Conservation (phyloP, 1,140 invertebrate species). For the Aporrectodea caliginosa region DNA sequence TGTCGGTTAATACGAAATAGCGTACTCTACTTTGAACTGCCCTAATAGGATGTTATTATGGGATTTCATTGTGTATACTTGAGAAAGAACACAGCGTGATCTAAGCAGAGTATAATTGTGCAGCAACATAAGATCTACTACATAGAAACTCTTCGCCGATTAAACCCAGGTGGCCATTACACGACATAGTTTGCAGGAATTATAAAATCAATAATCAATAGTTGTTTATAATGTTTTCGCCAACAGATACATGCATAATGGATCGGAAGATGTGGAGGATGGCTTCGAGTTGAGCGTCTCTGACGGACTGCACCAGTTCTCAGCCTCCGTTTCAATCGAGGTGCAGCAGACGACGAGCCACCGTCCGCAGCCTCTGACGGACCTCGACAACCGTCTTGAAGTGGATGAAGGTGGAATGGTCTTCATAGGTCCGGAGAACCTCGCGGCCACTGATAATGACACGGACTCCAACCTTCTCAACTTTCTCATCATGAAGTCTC, state of each 20-base stretch:
- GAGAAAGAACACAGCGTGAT: no score
- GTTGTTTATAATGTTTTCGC: no score
- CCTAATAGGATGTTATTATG: no score
- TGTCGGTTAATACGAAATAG: no score
- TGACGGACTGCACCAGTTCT: slow-evolving; percentile 53
- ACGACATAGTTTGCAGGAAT: no score
- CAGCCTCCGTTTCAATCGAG: slow-evolving; percentile 48
- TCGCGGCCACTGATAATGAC: slow-evolving; percentile 54
- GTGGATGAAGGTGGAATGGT: slow-evolving; percentile 50
- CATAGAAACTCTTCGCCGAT: no score
- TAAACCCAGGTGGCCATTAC: no score
- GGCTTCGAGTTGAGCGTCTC: slow-evolving; percentile 51
- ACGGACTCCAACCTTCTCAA: slow-evolving; percentile 49
- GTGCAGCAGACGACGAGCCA: slow-evolving; percentile 55
- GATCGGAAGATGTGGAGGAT: slow-evolving; percentile 50
- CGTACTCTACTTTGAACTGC: no score
- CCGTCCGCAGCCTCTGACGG: slow-evolving; percentile 43
- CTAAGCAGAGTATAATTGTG: no score
- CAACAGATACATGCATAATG: slow-evolving; percentile 53
- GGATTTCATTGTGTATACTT: no score
- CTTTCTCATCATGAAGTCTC: slow-evolving; percentile 52
- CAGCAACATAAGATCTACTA: no score
- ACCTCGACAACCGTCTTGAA: slow-evolving; percentile 37
- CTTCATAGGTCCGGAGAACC: slow-evolving; percentile 45
- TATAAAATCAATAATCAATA: no score